phyloP scores from a whole-genome alignment of 1,140 invertebrate species.

The Chironomus tepperi region DNA sequence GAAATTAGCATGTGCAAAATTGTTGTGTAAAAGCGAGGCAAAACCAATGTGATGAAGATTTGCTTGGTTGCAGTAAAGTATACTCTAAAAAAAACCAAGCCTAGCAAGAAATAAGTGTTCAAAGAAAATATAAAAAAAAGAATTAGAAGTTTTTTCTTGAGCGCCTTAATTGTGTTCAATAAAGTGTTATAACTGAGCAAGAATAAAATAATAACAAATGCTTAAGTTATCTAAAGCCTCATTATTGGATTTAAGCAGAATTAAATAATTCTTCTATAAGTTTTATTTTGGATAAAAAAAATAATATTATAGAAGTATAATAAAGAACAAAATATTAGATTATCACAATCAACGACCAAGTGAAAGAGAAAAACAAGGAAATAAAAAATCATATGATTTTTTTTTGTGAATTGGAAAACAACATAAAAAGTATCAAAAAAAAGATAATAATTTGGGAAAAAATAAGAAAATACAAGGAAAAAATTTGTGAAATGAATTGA shows the following conservation, averaged over 20 bases:
- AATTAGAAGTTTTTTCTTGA: background rate
- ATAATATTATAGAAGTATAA: too few species aligned
- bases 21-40: background rate
- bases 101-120: background rate
- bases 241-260: background rate
- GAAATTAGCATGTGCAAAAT: slow-evolving; percentile 21
- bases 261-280: background rate
- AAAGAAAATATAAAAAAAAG: background rate
- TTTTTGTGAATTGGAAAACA: too few species aligned
- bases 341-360: too few species aligned
- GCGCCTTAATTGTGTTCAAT: background rate
- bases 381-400: too few species aligned
- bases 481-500: slow-evolving; percentile 19
- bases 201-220: background rate
- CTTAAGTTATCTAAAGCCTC: background rate
- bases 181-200: background rate
- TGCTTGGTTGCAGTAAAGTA: background rate
- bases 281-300: too few species aligned
- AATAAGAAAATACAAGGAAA: background rate
- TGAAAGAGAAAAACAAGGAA: background rate
- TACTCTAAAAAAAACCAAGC: background rate
- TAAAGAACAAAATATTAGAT: too few species aligned
- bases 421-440: too few species aligned
- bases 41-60: slow-evolving; percentile 4
- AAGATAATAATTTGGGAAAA: background rate